Conservation (phyloP, 2,888 invertebrate genomes). For the Lysandra coridon region DNA sequence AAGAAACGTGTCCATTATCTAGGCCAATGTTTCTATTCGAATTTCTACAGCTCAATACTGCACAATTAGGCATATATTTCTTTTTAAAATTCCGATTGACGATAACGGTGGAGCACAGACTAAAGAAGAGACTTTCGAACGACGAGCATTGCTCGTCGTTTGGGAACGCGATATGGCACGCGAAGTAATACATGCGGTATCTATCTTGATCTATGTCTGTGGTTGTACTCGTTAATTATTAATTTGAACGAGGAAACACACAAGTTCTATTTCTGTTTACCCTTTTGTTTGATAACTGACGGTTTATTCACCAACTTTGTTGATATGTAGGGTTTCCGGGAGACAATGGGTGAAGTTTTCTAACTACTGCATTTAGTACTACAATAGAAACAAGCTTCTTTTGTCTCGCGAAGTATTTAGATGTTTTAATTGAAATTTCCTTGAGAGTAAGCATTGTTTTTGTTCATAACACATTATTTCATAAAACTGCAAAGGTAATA, state of each 20-base stretch:
- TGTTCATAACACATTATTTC: background rate
- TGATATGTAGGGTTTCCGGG: conserved; percentile 25
- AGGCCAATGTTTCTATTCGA: too few species aligned
- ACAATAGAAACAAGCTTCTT: conserved; percentile 22
- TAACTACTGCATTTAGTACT: conserved; percentile 25
- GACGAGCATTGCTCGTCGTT: too few species aligned
- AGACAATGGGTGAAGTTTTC: conserved; percentile 20
- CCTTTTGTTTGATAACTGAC: conserved; percentile 17
- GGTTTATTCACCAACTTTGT: conserved; percentile 24
- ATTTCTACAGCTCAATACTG: too few species aligned
- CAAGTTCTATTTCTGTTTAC: conserved; percentile 14
- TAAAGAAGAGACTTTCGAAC: too few species aligned
- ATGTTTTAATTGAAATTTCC: conserved; percentile 20
- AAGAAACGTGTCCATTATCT: too few species aligned
- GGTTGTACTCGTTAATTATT: background rate
- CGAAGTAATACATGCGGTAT: too few species aligned
- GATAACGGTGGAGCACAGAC: too few species aligned
- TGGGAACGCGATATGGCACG: too few species aligned
- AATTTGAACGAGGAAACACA: background rate
- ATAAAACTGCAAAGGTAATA: background rate
- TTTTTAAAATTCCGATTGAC: too few species aligned
- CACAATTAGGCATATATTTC: too few species aligned
- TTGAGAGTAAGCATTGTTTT: background rate
- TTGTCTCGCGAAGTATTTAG: conserved; percentile 6
- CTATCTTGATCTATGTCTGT: too few species aligned